Evolutionary conservation across 2,888 invertebrate species (phyloP).

Genomic region (Brachypalpus laphriformis): DNA sequence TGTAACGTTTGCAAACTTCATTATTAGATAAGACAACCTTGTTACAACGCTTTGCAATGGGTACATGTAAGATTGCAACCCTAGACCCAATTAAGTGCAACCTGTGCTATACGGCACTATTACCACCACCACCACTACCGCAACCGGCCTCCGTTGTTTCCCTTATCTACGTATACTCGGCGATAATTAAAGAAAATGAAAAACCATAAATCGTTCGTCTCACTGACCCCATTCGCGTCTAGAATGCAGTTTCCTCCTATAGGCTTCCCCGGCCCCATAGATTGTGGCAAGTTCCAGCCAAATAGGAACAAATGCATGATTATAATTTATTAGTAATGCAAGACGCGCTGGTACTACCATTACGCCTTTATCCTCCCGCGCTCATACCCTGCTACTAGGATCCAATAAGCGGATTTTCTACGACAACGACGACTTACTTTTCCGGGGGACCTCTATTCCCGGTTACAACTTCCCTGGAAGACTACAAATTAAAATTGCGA

Average conservation of each 20-base stretch:
- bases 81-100: constrained; percentile 50
- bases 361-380: not conserved
- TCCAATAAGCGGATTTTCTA: constrained; percentile 61
- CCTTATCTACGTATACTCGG: constrained; percentile 59
- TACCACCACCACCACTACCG: no score
- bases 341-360: constrained; percentile 22
- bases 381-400: not conserved
- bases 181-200: constrained; percentile 71
- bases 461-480: constrained; percentile 23
- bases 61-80: not conserved
- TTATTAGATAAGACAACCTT: not conserved
- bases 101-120: not conserved
- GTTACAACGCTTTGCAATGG: not conserved
- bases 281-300: constrained; percentile 33
- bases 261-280: constrained; percentile 1
- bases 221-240: constrained; percentile 58
- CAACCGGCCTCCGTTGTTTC: no score
- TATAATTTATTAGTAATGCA: constrained; percentile 71
- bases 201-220: constrained; percentile 68
- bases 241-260: not conserved
- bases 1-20: not conserved
- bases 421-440: constrained; percentile 49
- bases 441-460: not conserved
- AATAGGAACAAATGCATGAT: constrained; percentile 57
- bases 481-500: constrained; percentile 43